Evolutionary conservation across 2,888 invertebrate species (phyloP).

Genomic region (Melinaea menophilus): DNA sequence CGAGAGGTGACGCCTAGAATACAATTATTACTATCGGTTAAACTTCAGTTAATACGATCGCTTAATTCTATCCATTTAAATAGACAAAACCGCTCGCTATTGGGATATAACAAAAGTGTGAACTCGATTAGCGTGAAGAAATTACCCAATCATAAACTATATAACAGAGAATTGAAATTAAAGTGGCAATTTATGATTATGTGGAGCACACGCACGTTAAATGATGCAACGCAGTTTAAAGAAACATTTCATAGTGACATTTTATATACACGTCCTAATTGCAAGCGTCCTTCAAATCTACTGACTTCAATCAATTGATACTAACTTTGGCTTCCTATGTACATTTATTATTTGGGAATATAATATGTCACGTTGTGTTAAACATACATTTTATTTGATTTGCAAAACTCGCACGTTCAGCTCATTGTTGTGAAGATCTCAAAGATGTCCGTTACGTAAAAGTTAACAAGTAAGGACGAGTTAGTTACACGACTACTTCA

Average conservation of each 20-base stretch:
- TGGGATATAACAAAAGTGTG: constrained; percentile 11
- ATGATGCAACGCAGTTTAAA: constrained; percentile 29
- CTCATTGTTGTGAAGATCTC: not conserved
- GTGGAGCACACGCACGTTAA: constrained; percentile 23
- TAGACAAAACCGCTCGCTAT: not conserved
- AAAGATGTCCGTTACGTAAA: constrained; percentile 1
- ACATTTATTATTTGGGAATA: not conserved
- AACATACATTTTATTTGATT: not conserved
- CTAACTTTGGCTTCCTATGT: not conserved
- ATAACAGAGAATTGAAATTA: constrained; percentile 17
- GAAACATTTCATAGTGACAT: constrained; percentile 27
- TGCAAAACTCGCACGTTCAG: not conserved
- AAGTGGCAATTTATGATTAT: constrained; percentile 28
- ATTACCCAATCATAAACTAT: constrained; percentile 16
- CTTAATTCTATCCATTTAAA: no score
- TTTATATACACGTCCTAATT: not conserved
- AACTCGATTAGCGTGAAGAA: constrained; percentile 17
- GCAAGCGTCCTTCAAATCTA: constrained; percentile 18
- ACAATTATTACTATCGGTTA: no score
- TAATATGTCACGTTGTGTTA: constrained; percentile 1
- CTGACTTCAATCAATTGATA: not conserved
- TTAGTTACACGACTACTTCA: not conserved
- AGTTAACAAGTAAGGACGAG: constrained; percentile 2
- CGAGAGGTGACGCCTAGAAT: no score
- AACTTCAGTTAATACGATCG: no score